A percentile compares a stretch with the other conserved stretches of the same genome.
Conservation (phyloP, 2,797 vertebrate species). For the Pangasius mekongensis region DNA sequence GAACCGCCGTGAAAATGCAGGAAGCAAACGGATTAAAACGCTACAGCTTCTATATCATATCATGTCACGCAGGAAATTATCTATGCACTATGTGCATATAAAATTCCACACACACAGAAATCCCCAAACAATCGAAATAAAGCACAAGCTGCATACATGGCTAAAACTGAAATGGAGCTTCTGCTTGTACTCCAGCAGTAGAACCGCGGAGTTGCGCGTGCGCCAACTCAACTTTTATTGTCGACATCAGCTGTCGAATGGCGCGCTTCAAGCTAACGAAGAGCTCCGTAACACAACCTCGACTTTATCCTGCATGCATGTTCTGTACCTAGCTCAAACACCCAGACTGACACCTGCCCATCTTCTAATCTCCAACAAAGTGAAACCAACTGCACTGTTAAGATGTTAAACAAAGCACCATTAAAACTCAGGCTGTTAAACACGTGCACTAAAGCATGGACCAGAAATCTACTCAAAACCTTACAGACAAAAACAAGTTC, state of each 20-base stretch:
- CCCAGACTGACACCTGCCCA: background rate
- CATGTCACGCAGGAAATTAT: conserved; percentile 73
- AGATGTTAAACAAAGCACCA: conserved; percentile 25
- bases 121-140: conserved; percentile 70
- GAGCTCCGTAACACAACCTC: conserved; percentile 15
- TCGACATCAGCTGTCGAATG: conserved; percentile 27
- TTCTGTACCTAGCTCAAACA: background rate
- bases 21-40: conserved; percentile 30
- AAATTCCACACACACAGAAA: conserved; percentile 29
- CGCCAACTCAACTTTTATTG: conserved; percentile 9
- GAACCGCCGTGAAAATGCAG: conserved; percentile 52
- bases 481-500: background rate
- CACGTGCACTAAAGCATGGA: background rate
- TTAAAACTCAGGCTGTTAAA: conserved; percentile 14
- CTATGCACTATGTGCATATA: conserved; percentile 92
- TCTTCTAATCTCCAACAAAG: background rate
- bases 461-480: background rate
- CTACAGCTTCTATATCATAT: background rate
- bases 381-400: conserved; percentile 26
- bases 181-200: conserved; percentile 50
- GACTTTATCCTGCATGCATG: conserved; percentile 25
- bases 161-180: conserved; percentile 43
- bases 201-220: background rate
- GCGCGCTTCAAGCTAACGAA: conserved; percentile 34
- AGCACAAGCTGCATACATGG: conserved; percentile 70